phyloP scores from a whole-genome alignment of 1,140 invertebrate genomes.

The Orchesella cincta region DNA sequence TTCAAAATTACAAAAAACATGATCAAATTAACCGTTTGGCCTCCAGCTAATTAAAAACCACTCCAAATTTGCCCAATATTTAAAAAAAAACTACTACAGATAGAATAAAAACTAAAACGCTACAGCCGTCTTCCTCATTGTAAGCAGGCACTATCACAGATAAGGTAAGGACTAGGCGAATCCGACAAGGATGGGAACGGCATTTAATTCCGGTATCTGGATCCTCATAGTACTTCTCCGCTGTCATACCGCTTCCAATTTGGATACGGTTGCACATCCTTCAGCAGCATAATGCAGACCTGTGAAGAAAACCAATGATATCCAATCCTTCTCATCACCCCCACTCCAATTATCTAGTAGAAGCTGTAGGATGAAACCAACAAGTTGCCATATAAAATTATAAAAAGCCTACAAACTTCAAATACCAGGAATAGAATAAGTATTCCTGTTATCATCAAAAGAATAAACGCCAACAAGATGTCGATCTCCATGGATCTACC shows the following conservation, averaged over 20 bases:
- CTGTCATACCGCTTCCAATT: constrained; percentile 65
- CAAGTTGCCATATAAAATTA: too few species aligned
- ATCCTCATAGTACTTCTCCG: constrained; percentile 77
- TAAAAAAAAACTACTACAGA: too few species aligned
- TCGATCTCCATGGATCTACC: too few species aligned
- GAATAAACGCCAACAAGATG: too few species aligned
- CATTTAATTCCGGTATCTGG: constrained; percentile 61
- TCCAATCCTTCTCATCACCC: too few species aligned
- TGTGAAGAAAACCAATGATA: too few species aligned
- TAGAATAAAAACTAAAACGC: constrained; percentile 59
- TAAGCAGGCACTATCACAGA: constrained; percentile 95
- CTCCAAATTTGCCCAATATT: not conserved
- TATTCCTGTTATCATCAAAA: too few species aligned
- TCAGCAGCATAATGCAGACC: constrained; percentile 63
- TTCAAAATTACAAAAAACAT: constrained; percentile 23
- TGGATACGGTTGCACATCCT: constrained; percentile 69
- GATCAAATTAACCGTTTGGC: constrained; percentile 29
- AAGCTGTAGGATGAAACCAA: too few species aligned
- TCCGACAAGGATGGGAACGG: constrained; percentile 76
- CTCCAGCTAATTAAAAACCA: constrained; percentile 36
- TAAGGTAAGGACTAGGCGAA: constrained; percentile 67
- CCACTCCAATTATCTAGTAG: too few species aligned
- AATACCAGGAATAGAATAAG: too few species aligned
- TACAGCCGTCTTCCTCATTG: constrained; percentile 89
- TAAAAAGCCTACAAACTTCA: too few species aligned